phyloP scores from a whole-genome alignment of 2,797 vertebrate genomes.

The Propithecus deckenii region DNA sequence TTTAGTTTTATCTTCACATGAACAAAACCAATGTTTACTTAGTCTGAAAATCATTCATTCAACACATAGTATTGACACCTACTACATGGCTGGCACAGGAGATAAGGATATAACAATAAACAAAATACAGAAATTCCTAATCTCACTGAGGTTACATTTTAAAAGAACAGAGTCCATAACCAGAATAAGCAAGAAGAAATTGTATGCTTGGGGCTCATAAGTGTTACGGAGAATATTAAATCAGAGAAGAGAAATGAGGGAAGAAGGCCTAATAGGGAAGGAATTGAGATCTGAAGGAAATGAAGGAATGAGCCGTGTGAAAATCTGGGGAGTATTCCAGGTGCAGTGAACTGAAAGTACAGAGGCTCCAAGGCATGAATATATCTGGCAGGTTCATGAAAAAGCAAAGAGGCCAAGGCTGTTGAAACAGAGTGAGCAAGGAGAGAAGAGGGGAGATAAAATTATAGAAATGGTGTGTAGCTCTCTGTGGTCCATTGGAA shows the following conservation, averaged over 20 bases:
- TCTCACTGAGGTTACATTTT: not conserved
- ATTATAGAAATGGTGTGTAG: not conserved
- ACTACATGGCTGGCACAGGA: not conserved
- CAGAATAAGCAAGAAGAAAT: slow-evolving; percentile 22
- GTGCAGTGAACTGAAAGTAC: not conserved
- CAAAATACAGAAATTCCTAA: not conserved
- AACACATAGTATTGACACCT: not conserved
- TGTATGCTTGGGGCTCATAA: not conserved
- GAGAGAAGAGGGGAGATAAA: not conserved
- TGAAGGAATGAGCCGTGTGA: not conserved
- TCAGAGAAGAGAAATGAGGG: not conserved
- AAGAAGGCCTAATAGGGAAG: not conserved
- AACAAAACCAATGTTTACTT: not conserved
- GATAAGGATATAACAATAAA: not conserved
- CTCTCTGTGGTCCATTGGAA: not conserved
- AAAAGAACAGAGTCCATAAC: not conserved
- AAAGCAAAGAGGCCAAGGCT: not conserved
- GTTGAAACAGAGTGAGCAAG: not conserved
- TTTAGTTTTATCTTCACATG: not conserved
- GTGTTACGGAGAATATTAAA: not conserved
- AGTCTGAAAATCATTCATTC: not conserved
- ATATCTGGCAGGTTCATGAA: not conserved
- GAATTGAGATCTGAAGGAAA: not conserved
- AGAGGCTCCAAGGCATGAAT: not conserved
- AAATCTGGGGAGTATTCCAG: not conserved